These are phyloP conservation scores for Malacoctenus gilli DNA, from an alignment of 2,797 vertebrate genomes.

Conservation along the genomic window DNA sequence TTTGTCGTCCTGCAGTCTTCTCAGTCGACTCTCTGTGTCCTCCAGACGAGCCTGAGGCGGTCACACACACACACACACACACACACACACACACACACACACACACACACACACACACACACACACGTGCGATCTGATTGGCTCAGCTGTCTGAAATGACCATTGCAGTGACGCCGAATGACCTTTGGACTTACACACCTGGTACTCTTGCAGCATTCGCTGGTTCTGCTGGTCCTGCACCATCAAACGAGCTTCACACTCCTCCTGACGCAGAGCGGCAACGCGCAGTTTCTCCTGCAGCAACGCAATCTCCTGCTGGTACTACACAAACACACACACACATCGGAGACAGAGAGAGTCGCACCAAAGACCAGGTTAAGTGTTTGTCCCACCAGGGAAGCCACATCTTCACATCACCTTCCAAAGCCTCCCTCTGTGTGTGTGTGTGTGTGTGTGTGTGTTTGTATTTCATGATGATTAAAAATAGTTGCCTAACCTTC, in stretches of 20 bases:
- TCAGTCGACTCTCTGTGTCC: constrained; percentile 91
- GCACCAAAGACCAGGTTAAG: too few relatives aligned
- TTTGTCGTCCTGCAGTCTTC: constrained; percentile 93
- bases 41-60: constrained; percentile 80
- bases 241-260: constrained; percentile 88
- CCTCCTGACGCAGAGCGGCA: constrained; percentile 87
- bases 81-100: too few relatives aligned
- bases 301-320: constrained; percentile 91
- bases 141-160: too few relatives aligned
- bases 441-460: too few relatives aligned
- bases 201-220: constrained; percentile 92
- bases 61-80: constrained; percentile 6
- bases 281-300: constrained; percentile 91
- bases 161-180: not conserved
- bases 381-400: too few relatives aligned
- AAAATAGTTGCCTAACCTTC: constrained; percentile 87
- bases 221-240: constrained; percentile 96
- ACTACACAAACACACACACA: constrained; percentile 71
- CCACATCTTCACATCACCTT: too few relatives aligned
- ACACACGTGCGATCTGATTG: too few relatives aligned
- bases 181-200: constrained; percentile 54
- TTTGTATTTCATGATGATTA: too few relatives aligned
- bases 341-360: too few relatives aligned
- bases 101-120: too few relatives aligned
- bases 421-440: too few relatives aligned